These are phyloP conservation scores for Podilymbus podiceps DNA, from an alignment of 2,113 vertebrate genomes.

Conservation along the genomic window DNA sequence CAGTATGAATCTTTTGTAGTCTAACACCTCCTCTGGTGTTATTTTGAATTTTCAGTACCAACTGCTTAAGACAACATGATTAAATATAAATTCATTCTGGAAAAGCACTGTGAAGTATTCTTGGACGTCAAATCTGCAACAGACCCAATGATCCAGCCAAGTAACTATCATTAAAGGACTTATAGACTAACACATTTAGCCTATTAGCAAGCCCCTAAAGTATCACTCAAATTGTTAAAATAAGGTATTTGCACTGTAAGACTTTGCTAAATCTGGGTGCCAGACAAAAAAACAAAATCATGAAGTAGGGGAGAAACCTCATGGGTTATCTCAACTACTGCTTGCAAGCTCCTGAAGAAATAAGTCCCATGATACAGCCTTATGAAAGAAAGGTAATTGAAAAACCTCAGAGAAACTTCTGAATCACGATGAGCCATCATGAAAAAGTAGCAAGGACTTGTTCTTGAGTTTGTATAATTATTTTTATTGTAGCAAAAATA, in stretches of 20 bases:
- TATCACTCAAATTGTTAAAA: not conserved
- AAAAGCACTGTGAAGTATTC: not conserved
- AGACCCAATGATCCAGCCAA: not conserved
- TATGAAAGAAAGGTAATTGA: not conserved
- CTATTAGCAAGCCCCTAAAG: not conserved
- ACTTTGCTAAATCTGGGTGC: not conserved
- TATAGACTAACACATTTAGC: not conserved
- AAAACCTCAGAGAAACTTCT: not conserved
- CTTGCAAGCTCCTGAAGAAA: not conserved
- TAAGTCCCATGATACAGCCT: not conserved
- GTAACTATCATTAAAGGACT: not conserved
- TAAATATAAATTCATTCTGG: not conserved
- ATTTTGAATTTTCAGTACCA: not conserved
- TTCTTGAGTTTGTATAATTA: not conserved
- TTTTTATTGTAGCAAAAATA: not conserved
- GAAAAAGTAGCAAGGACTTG: not conserved
- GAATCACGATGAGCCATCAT: not conserved
- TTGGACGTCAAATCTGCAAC: not conserved
- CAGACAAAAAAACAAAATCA: not conserved
- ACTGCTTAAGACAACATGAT: not conserved
- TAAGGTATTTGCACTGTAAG: not conserved
- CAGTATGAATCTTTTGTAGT: not conserved
- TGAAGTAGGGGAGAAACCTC: not conserved
- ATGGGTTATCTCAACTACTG: not conserved
- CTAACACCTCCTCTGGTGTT: not conserved